Percentiles rank a stretch among this genome's conserved stretches.
These are phyloP conservation scores for Umimayanthus chanpuru DNA, from an alignment of 92 coral and sea anemone species.

Conservation along the genomic window DNA sequence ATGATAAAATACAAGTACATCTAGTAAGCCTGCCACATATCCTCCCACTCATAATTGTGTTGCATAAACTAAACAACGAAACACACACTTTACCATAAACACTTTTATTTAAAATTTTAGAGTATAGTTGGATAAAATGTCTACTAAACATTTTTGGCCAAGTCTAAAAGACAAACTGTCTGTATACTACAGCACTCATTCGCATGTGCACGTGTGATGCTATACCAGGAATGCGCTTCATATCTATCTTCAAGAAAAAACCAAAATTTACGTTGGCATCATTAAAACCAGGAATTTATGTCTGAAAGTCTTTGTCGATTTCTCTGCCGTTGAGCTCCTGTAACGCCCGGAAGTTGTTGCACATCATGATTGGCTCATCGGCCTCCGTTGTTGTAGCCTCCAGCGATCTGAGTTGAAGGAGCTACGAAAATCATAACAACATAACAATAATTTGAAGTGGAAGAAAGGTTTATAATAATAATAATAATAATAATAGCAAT, in stretches of 20 bases:
- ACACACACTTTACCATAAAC: background rate
- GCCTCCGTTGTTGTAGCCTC: conserved; percentile 18
- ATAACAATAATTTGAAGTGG: background rate
- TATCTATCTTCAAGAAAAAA: background rate
- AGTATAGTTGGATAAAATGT: background rate
- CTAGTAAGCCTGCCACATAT: no score
- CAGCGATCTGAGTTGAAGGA: conserved; percentile 33
- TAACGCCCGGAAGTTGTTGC: conserved; percentile 57
- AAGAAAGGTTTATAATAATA: background rate
- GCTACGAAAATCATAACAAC: background rate
- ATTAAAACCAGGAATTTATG: background rate
- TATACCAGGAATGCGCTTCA: background rate
- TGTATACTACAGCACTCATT: background rate
- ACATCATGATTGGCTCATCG: conserved; percentile 46
- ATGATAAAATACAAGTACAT: no score
- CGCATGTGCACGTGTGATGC: background rate
- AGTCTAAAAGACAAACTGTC: background rate
- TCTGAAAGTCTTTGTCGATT: conserved; percentile 25
- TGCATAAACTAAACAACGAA: background rate
- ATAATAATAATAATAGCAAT: no score
- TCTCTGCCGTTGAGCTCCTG: conserved; percentile 56
- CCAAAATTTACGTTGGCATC: background rate
- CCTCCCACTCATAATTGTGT: no score
- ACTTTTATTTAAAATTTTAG: background rate
- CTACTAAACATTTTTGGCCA: background rate